phyloP scores from a whole-genome alignment of 2,888 invertebrate species.

The Apoda limacodes region DNA sequence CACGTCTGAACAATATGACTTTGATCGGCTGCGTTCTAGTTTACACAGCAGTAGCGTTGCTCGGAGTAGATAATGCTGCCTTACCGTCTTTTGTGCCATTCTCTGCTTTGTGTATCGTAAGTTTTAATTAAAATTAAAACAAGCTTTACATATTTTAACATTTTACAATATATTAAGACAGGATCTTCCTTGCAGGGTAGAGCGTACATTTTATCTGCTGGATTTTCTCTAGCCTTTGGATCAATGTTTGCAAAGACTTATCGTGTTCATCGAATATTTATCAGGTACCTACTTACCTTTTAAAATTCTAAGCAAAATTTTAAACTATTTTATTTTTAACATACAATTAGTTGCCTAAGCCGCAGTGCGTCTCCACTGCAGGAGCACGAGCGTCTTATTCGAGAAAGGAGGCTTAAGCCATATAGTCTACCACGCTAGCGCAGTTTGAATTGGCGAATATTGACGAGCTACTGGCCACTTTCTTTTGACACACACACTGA shows the following conservation, averaged over 20 bases:
- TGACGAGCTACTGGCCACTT: no score
- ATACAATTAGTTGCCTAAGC: slow-evolving; percentile 3
- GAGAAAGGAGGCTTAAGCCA: no score
- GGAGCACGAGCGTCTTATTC: no score
- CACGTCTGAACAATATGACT: slow-evolving; percentile 91
- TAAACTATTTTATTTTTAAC: no score
- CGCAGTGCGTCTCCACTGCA: no score
- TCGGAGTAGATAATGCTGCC: slow-evolving; percentile 87
- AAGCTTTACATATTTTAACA: neutral
- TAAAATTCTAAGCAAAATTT: no score
- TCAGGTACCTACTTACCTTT: slow-evolving; percentile 64
- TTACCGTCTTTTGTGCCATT: slow-evolving; percentile 78
- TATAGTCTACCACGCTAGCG: no score
- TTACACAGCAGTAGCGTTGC: slow-evolving; percentile 87
- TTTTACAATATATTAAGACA: no score
- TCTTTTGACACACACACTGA: no score
- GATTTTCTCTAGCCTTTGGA: slow-evolving; percentile 92
- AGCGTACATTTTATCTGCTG: slow-evolving; percentile 89
- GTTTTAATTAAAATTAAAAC: slow-evolving; percentile 28
- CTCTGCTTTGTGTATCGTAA: slow-evolving; percentile 88
- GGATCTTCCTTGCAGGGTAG: slow-evolving; percentile 74
- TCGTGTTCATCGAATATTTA: slow-evolving; percentile 91
- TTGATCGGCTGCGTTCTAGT: slow-evolving; percentile 91
- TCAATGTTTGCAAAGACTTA: slow-evolving; percentile 97
- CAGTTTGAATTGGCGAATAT: no score